Evolutionary conservation across 2,113 vertebrate genomes (phyloP).

Genomic region (Rhinopomastus cyanomelas): DNA sequence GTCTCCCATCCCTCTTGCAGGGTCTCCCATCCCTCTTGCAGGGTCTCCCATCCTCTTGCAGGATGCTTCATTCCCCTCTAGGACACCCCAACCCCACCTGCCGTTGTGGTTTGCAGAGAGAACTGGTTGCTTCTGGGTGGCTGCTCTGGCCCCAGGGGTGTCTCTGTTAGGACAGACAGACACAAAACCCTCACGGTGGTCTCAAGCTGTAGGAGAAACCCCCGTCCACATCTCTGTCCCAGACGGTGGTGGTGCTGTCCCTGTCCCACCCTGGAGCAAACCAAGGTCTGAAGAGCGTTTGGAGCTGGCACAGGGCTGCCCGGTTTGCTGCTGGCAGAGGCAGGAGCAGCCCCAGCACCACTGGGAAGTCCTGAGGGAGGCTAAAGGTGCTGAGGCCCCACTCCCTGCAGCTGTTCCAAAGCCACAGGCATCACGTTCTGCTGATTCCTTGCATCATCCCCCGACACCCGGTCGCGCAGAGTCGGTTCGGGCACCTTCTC

Average conservation of each 20-base stretch:
- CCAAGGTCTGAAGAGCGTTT: fast-evolving
- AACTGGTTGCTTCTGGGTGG: background rate
- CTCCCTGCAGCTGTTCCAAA: conserved; percentile 25
- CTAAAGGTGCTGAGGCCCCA: background rate
- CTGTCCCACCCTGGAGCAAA: background rate
- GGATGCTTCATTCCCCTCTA: too few relatives aligned
- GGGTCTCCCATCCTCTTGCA: too few relatives aligned
- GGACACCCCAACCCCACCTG: background rate
- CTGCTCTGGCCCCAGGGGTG: background rate
- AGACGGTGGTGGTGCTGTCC: background rate
- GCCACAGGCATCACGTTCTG: background rate
- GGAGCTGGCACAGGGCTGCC: background rate
- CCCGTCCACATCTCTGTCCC: too few relatives aligned
- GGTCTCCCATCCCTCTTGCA: too few relatives aligned
- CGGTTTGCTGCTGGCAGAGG: background rate
- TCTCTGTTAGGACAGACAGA: background rate
- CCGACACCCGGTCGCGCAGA: background rate
- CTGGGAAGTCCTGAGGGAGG: background rate
- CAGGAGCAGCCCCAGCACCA: background rate
- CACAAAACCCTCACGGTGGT: background rate
- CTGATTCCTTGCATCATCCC: background rate
- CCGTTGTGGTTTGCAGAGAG: background rate
- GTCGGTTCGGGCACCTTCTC: background rate
- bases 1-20: too few relatives aligned
- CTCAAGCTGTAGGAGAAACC: fast-evolving